phyloP scores from a whole-genome alignment of 1,140 invertebrate genomes.

The Lepidurus apus region DNA sequence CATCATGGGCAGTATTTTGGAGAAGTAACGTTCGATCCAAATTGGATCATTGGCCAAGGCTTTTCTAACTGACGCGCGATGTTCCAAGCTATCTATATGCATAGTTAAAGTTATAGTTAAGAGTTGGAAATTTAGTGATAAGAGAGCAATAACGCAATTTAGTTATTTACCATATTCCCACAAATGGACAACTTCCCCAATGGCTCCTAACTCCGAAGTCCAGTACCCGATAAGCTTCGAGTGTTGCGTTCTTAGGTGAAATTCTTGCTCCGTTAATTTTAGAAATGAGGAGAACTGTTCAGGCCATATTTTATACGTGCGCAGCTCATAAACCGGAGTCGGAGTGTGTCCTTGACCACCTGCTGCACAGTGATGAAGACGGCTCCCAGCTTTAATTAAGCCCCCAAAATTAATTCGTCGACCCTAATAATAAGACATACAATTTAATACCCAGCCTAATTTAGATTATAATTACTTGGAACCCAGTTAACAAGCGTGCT shows the following conservation, averaged over 20 bases:
- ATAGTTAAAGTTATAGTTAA: slow-evolving; percentile 22
- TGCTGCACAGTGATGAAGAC: slow-evolving; percentile 28
- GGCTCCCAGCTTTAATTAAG: slow-evolving; percentile 30
- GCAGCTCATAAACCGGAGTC: slow-evolving; percentile 42
- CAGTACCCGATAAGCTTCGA: slow-evolving; percentile 45
- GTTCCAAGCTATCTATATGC: slow-evolving; percentile 42
- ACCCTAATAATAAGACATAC: background rate
- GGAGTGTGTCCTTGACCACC: slow-evolving; percentile 31
- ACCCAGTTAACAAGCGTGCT: no score
- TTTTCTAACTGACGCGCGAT: slow-evolving; percentile 42
- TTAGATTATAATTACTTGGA: no score
- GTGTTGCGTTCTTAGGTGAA: slow-evolving; percentile 42
- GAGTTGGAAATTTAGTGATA: background rate
- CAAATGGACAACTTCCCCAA: slow-evolving; percentile 46
- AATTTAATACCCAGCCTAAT: no score
- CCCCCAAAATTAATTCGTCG: background rate
- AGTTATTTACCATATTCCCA: slow-evolving; percentile 46
- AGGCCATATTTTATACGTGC: slow-evolving; percentile 40
- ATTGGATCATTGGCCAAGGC: slow-evolving; percentile 40
- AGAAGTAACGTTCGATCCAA: slow-evolving; percentile 42
- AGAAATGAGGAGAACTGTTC: slow-evolving; percentile 42
- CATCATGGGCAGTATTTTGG: slow-evolving; percentile 41
- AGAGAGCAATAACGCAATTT: background rate
- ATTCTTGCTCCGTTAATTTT: slow-evolving; percentile 41
- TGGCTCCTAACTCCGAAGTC: slow-evolving; percentile 45